Evolutionary conservation across 2,113 vertebrate genomes (phyloP), one percentile per base, ranked within the genome.

Genomic region (Ivindomyrus marchei): DNA sequence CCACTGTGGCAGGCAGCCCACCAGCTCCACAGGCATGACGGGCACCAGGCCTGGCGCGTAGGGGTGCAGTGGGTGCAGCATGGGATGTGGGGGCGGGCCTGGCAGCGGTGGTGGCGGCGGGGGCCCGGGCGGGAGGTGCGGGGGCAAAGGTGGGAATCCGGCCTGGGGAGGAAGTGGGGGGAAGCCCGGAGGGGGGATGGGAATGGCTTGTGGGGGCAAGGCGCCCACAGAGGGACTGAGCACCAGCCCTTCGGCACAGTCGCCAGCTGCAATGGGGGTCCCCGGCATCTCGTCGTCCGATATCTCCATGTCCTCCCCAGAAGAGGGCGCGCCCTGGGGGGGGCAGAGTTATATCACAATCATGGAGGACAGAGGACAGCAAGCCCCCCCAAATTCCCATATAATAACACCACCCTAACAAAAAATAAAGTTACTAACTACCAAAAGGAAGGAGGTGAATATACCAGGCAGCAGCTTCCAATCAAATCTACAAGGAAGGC

Each of bases 1-100:
- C 98, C 98, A 99, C 93, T 99, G 97, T 85, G 98, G 96, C 91
- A 99, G 66, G 91, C 97, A 97, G 2, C 95, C 98, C 93, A 98
- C 98, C 93, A 99, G 96, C 89, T 99, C 98, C 95, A 99, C 96
- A 36, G 97, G 98, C 96, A 99, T 96, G 94, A 99, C 94, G 0
- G 97, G 97, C 92, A 99, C 96, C 95, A 99, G 97, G 93, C 96
- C 47, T 2, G 87, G 88, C 0, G 24, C 15, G 45, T 85, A 89
- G 8, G 87, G 90, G 45, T 85, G 90, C 74, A 58, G 27, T 4
- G 90, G 88, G 80, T 84, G 95, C 46, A 96, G 90, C 90, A 97
- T 95, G 70, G 95, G 95, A 0, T 95, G 96, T 0, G 95, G 96
- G 0, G 95, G 93, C 17, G 92, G 1, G 89, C 95, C 0, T n/a